Base-by-base conservation (phyloP, 2,797 vertebrate genomes). In the Acomys russatus region DNA sequence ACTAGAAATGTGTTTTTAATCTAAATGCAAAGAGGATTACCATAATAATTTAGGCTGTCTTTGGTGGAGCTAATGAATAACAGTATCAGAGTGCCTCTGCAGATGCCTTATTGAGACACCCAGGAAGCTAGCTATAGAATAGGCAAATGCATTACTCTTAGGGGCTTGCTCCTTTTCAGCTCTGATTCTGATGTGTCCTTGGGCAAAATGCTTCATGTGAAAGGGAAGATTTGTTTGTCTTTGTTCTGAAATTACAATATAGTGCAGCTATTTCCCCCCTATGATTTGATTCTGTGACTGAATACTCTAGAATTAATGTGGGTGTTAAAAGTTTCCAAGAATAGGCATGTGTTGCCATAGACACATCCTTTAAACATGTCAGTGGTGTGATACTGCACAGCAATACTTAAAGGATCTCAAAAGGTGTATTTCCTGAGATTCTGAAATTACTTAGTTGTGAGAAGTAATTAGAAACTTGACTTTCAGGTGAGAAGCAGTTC, bases 291-390 rank as follows among this genome's bases (percentile, higher is more conserved):
- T 97, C 94, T 94, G 20, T 91, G 73, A 94, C 80, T 97, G 94
- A 87, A 82, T 35, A 44, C 59, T 96, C 90, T 94, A 89, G 96
- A 96, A 95, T 97, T 30, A 92, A 88, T 23, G 91, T 96, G 96
- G 96, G 95, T 97, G 94, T 95, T 96, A 66, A 92, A 97, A 94
- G 94, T 97, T 98, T 97, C 49, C 95, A 95, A 79, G 96, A 98
- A 98, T 97, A 97, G 88, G 76, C 96, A 33, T 83, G 92, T 97
- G 98, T 98, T 98, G 96, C 98, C 98, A 98, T 98, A 98, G 98
- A 98, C 98, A 98, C 98, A 25, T 97, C 70, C 92, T 96, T 98
- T 98, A 97, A 97, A 15, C 90, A 92, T 97, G 97, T 97, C 96
- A 97, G 44, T 9, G 28, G 94, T 96, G 86, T 9, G 49, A 61